Evolutionary conservation across 2,797 vertebrate genomes (phyloP), one percentile per base, ranked within the genome.

Genomic region (Notolepis coatsorum): DNA sequence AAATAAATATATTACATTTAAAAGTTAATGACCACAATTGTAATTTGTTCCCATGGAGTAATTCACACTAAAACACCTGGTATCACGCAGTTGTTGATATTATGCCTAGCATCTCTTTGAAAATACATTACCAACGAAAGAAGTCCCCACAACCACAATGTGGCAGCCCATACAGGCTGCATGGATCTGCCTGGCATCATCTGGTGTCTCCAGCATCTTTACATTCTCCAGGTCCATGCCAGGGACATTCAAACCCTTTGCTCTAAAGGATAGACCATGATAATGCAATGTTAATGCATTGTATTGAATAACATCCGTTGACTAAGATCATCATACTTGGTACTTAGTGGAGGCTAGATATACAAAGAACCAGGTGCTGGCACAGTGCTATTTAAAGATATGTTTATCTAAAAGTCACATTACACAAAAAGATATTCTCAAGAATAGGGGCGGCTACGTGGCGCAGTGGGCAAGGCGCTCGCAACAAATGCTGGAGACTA

Each of bases 61-160:
- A n/a, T 37, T 37, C 35, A 37, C 35, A 37, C 35, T n/a, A 5
- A n/a, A n/a, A 37, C 12, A 10, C 35, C 7, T n/a, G 35, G 35
- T n/a, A 37, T 37, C 5, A 37, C n/a, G n/a, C 10, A 37, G 35
- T 37, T 37, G 35, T n/a, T 37, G 33, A 35, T 13, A 35, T 13
- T 37, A 37, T 37, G 35, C 15, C 35, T 37, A n/a, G 35, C 35
- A 37, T 2, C 1, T 37, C 15, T 37, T 37, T 37, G 35, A 17
- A 17, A 48, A 31, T 25, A 67, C 67, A 33, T 17, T 88, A 92
- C 89, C 90, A 52, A 91, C 80, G 62, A 92, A 92, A 30, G 90
- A 92, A 8, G 92, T 93, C 79, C 95, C 95, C 54, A 95, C 33
- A 1, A 96, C 61, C 86, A 93, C 93, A 2, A 93, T 79, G 0